Conservation (phyloP, 2,888 invertebrate species). For the Nephrotoma guestfalica region DNA sequence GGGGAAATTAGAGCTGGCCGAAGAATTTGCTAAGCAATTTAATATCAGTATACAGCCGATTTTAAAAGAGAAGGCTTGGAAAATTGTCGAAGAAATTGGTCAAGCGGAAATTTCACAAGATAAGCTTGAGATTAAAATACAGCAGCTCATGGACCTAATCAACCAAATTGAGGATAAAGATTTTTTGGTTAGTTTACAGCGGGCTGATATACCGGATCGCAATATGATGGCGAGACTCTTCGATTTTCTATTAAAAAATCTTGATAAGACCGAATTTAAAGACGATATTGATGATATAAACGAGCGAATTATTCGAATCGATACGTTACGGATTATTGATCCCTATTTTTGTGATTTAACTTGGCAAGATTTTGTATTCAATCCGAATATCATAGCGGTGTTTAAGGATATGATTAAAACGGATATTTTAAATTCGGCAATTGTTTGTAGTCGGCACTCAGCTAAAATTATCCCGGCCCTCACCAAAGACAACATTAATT, state of each 20-base stretch:
- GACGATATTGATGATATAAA: constrained; percentile 24
- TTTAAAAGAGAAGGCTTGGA: constrained; percentile 27
- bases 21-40: constrained; percentile 28
- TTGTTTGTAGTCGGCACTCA: constrained; percentile 30
- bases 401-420: constrained; percentile 24
- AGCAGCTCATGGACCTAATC: constrained; percentile 19
- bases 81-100: constrained; percentile 21
- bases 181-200: constrained; percentile 24
- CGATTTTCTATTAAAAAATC: constrained; percentile 21
- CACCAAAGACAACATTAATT: constrained; percentile 21
- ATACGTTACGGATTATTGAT: constrained; percentile 29
- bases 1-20: constrained; percentile 29
- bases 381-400: constrained; percentile 24
- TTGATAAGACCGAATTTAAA: constrained; percentile 18
- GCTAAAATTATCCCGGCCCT: constrained; percentile 23
- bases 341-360: constrained; percentile 28
- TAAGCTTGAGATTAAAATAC: constrained; percentile 18
- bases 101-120: background rate
- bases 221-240: constrained; percentile 22
- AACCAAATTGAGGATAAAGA: constrained; percentile 22
- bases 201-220: constrained; percentile 24
- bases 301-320: constrained; percentile 27
- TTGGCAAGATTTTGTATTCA: constrained; percentile 30
- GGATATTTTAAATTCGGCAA: constrained; percentile 26
- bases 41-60: constrained; percentile 28